Percentiles rank a stretch among this genome's conserved stretches.
Conservation (phyloP, 2,888 invertebrate genomes). For the Thecophora atra region DNA sequence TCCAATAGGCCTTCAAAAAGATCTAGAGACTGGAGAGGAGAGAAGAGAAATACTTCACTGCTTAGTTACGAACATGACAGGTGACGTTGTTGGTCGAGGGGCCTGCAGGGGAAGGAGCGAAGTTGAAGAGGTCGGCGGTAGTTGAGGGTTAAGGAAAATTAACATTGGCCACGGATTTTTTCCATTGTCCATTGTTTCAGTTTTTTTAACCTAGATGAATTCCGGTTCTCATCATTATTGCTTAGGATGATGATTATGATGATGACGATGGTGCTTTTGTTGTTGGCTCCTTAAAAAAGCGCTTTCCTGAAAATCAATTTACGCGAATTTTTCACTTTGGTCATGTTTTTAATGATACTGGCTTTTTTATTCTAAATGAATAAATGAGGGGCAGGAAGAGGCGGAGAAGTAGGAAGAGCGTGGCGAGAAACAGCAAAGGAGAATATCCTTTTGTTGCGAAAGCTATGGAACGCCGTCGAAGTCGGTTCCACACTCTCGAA, state of each 20-base stretch:
- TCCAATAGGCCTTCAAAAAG: not conserved
- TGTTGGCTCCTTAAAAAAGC: slow-evolving; percentile 1
- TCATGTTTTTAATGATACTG: slow-evolving; percentile 10
- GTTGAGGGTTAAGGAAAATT: slow-evolving; percentile 55
- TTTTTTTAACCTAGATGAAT: slow-evolving; percentile 52
- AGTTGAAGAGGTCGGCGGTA: not conserved
- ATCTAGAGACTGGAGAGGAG: not conserved
- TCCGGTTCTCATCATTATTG: not conserved
- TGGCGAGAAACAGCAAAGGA: slow-evolving; percentile 33
- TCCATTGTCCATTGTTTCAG: slow-evolving; percentile 60
- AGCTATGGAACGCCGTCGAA: not conserved
- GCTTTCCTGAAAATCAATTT: slow-evolving; percentile 5
- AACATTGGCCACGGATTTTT: slow-evolving; percentile 65
- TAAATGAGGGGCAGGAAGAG: slow-evolving; percentile 36
- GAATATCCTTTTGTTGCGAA: slow-evolving; percentile 29
- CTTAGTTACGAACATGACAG: slow-evolving; percentile 19
- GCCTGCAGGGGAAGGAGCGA: too few relatives aligned
- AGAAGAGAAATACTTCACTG: not conserved
- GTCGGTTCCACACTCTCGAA: not conserved
- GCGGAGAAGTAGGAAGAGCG: not conserved
- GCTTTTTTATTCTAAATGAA: slow-evolving; percentile 13
- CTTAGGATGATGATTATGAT: not conserved
- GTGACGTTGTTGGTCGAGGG: not conserved
- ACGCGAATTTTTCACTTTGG: slow-evolving; percentile 37
- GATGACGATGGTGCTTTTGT: not conserved